A percentile compares a stretch with the other conserved stretches of the same genome.
Conservation (phyloP, 1,140 invertebrate species). For the Cotesia typhae region DNA sequence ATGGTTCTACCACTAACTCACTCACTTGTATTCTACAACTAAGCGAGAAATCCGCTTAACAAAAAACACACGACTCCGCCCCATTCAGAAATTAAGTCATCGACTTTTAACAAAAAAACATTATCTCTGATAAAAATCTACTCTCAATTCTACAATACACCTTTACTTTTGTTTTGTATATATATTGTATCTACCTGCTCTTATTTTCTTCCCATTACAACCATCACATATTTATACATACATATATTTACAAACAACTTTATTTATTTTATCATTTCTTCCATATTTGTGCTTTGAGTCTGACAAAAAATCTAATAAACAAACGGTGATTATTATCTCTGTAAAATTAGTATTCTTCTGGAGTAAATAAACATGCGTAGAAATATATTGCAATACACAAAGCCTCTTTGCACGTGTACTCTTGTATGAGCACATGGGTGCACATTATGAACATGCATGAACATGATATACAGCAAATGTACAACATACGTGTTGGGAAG, state of each 20-base stretch:
- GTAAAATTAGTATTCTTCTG: constrained; percentile 19
- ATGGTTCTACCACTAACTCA: constrained; percentile 16
- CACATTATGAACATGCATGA: too few species aligned
- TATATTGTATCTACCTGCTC: too few species aligned
- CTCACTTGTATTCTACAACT: too few species aligned
- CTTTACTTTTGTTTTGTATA: too few species aligned
- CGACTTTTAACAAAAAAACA: neutral
- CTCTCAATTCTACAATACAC: neutral
- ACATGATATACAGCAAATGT: too few species aligned
- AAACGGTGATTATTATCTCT: neutral
- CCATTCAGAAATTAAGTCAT: constrained; percentile 14
- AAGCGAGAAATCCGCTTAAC: constrained; percentile 7
- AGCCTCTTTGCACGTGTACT: neutral
- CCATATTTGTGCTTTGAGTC: too few species aligned
- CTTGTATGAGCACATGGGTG: too few species aligned
- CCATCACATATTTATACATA: too few species aligned
- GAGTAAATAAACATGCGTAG: constrained; percentile 16
- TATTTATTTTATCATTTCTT: too few species aligned
- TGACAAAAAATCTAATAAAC: too few species aligned
- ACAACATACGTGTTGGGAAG: neutral
- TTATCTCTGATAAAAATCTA: constrained; percentile 3
- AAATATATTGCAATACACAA: neutral
- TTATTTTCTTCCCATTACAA: too few species aligned
- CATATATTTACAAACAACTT: too few species aligned
- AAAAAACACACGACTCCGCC: constrained; percentile 18